These are phyloP conservation scores for Eupithecia tripunctaria DNA, from an alignment of 2,888 invertebrate species.

Conservation along the genomic window DNA sequence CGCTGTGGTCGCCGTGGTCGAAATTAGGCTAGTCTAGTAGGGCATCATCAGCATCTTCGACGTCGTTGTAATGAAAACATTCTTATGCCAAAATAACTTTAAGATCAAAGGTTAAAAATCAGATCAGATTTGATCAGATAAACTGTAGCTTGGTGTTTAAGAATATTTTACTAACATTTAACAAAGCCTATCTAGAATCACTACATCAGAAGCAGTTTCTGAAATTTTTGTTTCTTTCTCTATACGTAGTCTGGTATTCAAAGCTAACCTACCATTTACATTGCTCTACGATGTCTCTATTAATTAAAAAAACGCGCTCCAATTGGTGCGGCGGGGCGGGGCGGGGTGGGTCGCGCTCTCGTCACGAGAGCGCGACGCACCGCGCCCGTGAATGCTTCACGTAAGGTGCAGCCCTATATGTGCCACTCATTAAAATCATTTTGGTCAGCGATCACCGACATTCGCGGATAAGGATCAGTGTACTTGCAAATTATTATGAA, in stretches of 20 bases:
- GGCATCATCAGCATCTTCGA: background rate
- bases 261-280: background rate
- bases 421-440: conserved; percentile 21
- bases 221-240: background rate
- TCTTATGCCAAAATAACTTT: background rate
- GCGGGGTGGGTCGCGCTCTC: background rate
- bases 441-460: conserved; percentile 22
- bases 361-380: background rate
- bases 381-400: background rate
- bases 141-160: background rate
- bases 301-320: conserved; percentile 38
- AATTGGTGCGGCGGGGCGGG: conserved; percentile 20
- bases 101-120: no score
- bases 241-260: background rate
- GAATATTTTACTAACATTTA: background rate
- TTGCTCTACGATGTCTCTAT: conserved; percentile 16
- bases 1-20: no score
- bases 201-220: background rate
- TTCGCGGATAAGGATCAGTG: background rate
- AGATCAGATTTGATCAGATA: background rate
- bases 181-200: background rate
- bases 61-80: background rate
- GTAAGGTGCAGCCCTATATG: conserved; percentile 1
- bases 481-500: background rate
- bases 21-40: no score